These are phyloP conservation scores for Mormyrus iriodes DNA, from an alignment of 2,113 vertebrate species.

Conservation along the genomic window DNA sequence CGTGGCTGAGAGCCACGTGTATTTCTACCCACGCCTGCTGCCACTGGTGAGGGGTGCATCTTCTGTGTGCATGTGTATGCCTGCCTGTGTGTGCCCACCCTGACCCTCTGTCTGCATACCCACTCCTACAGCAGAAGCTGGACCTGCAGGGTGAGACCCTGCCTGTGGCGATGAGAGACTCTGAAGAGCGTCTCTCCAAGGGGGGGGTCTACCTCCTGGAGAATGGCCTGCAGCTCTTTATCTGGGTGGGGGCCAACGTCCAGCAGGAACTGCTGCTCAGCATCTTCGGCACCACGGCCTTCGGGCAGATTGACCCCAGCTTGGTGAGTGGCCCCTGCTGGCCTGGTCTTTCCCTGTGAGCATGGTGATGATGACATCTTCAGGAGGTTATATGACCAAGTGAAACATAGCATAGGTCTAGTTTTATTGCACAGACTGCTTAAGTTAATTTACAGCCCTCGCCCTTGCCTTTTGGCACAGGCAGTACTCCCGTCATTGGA, in stretches of 20 bases:
- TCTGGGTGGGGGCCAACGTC: slow-evolving; percentile 90
- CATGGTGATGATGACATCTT: background rate
- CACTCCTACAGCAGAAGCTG: slow-evolving; percentile 59
- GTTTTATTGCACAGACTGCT: background rate
- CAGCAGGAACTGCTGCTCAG: slow-evolving; percentile 90
- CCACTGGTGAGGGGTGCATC: slow-evolving; percentile 71
- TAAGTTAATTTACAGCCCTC: background rate
- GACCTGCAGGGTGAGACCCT: slow-evolving; percentile 75
- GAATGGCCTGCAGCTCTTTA: slow-evolving; percentile 90
- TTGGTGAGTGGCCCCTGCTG: slow-evolving; percentile 63
- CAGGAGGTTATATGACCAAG: background rate
- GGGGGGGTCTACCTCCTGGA: slow-evolving; percentile 91
- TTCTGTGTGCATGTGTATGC: background rate
- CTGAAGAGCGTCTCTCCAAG: slow-evolving; percentile 89
- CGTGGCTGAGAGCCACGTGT: slow-evolving; percentile 86
- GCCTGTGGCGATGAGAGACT: slow-evolving; percentile 82
- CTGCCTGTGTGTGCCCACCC: background rate
- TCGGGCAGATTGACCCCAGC: slow-evolving; percentile 80
- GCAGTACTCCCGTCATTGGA: slow-evolving; percentile 80
- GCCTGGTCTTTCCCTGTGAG: background rate
- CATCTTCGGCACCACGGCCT: slow-evolving; percentile 82
- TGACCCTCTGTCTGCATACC: background rate
- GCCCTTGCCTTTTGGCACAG: slow-evolving; percentile 50
- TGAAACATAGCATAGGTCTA: background rate
- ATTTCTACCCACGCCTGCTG: slow-evolving; percentile 93